A percentile compares a stretch with the other conserved stretches of the same genome.
Conservation (phyloP, 2,888 invertebrate species). For the Catocala sponsa region DNA sequence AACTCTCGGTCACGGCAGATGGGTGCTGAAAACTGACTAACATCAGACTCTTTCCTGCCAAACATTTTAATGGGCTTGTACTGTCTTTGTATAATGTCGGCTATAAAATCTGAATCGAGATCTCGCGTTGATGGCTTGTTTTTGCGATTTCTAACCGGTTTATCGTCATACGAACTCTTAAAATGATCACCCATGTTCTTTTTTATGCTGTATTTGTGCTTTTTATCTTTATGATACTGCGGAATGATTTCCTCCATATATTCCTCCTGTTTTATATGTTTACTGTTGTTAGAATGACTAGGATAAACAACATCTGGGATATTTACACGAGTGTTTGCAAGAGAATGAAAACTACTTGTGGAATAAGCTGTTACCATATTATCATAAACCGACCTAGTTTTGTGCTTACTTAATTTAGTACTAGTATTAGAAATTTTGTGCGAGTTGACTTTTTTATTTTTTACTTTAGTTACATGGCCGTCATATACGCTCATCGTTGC, state of each 20-base stretch:
- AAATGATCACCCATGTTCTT: constrained; percentile 40
- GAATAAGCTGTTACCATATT: constrained; percentile 55
- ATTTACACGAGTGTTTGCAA: constrained; percentile 51
- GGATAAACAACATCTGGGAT: constrained; percentile 36
- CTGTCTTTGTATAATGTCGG: constrained; percentile 76
- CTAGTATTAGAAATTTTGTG: constrained; percentile 41
- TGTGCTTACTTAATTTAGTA: constrained; percentile 54
- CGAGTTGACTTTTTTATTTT: constrained; percentile 57
- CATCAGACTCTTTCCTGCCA: constrained; percentile 66
- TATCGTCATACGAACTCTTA: constrained; percentile 46
- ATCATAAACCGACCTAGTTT: constrained; percentile 56
- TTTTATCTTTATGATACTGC: constrained; percentile 43
- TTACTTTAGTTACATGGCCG: constrained; percentile 36
- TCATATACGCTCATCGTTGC: constrained; percentile 34
- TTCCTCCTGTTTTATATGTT: constrained; percentile 40
- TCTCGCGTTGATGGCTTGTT: constrained; percentile 49
- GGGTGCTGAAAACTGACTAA: constrained; percentile 79
- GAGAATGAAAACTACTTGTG: constrained; percentile 66
- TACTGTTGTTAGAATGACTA: constrained; percentile 41
- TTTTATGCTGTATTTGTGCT: constrained; percentile 44
- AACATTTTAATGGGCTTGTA: constrained; percentile 76
- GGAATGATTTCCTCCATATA: constrained; percentile 26
- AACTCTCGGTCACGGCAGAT: constrained; percentile 77
- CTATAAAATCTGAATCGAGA: constrained; percentile 74
- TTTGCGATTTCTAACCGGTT: constrained; percentile 46